Evolutionary conservation across 2,797 vertebrate genomes (phyloP).

Genomic region (Rhinoraja longicauda): DNA sequence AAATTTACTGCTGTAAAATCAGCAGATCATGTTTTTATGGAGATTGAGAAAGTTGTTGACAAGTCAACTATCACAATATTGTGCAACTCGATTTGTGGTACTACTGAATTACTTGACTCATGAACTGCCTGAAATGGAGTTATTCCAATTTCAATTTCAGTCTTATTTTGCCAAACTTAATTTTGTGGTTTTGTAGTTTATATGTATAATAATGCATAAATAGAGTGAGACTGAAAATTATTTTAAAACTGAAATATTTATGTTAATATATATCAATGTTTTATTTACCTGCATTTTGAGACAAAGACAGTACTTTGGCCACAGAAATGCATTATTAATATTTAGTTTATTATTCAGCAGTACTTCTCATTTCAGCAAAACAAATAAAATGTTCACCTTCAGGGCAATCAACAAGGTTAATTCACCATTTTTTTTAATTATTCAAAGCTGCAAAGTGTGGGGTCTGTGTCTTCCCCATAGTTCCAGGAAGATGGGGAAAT

Average conservation of each 20-base stretch:
- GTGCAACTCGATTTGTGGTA: neutral
- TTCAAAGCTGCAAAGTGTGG: neutral
- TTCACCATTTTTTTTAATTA: neutral
- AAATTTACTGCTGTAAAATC: neutral
- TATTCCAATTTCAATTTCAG: neutral
- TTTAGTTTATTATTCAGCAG: constrained; percentile 28
- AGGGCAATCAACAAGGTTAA: constrained; percentile 18
- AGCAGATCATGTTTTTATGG: neutral
- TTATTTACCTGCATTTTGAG: neutral
- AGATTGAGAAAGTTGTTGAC: neutral
- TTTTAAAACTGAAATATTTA: constrained; percentile 16
- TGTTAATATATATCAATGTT: constrained; percentile 32
- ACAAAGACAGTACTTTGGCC: neutral
- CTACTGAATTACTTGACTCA: neutral
- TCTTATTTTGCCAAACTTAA: neutral
- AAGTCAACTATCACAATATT: neutral
- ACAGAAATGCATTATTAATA: constrained; percentile 4
- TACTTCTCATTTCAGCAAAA: constrained; percentile 9
- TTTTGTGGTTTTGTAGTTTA: neutral
- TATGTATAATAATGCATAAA: constrained; percentile 12
- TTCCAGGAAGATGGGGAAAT: neutral
- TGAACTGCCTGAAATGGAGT: neutral
- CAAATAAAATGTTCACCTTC: constrained; percentile 31
- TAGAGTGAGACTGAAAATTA: neutral
- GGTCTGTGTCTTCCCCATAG: neutral